Base-by-base conservation (phyloP, 1,140 invertebrate genomes). In the Leptonema lineaticorne region DNA sequence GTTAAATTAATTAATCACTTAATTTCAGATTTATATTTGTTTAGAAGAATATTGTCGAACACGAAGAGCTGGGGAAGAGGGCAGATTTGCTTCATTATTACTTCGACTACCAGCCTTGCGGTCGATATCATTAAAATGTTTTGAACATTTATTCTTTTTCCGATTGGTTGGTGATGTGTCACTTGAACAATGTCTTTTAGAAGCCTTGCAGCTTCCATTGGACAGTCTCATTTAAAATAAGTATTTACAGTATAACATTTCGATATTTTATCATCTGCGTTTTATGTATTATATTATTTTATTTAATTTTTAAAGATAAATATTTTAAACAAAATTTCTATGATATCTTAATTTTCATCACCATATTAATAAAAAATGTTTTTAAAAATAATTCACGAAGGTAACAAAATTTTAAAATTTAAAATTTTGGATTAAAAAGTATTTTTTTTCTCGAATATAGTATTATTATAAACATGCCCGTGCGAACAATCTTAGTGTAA, bases 101-200 rank as follows among this genome's bases (percentile, higher is more conserved):
- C 82, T 99, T 50, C 90, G 97, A 68, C 83, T 99, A 75, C 97
- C 97, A 1, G 93, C 96, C 1, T 85, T 99, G 18, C 87, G 96
- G 58, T 97, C 95, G 66, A 98, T 98, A 75, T 96, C 93, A 28
- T 86, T 98, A 16, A 98, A 98, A 82, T 97, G 96, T 82, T 84
- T 94, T 74, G 95, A 98, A 78, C 93, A 97, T 82, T 84, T 98
- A 46, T 98, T 97, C 84, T 96, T 95, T 84, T 96, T 95, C 83
- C 91, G 93, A 77, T 84, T 97, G 37, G 91, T 95, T 71, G 91
- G 88, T 33, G 93, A 96, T 72, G 85, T 84, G 57, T 86, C 84
- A 48, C 86, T 92, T 71, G 86, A 89, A 70, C 84, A 82, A n/a
- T 90, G 89, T 77, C 85, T 92, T 64, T 85, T 85, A 69, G 88